Evolutionary conservation across 2,888 invertebrate species (phyloP).

Genomic region (Parnassius orleans): DNA sequence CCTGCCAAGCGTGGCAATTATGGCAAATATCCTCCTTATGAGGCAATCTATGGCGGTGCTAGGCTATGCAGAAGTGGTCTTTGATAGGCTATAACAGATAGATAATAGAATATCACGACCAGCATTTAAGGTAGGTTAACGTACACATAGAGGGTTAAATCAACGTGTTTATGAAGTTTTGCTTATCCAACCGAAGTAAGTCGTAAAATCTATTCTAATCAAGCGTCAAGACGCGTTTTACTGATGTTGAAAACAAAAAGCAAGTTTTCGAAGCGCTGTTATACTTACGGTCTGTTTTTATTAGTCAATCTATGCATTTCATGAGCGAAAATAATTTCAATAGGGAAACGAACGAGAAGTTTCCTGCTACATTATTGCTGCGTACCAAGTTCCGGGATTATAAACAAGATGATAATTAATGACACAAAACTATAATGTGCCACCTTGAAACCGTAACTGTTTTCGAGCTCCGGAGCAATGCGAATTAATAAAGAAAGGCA

Average conservation of each 20-base stretch:
- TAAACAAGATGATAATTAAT: slow-evolving; percentile 14
- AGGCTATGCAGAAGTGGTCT: not conserved
- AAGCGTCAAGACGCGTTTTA: slow-evolving; percentile 42
- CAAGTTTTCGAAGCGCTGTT: slow-evolving; percentile 43
- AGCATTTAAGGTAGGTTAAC: slow-evolving; percentile 9
- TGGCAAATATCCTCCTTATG: no score
- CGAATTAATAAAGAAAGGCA: slow-evolving; percentile 15
- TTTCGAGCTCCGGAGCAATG: slow-evolving; percentile 1
- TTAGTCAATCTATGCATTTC: not conserved
- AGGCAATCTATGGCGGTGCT: no score
- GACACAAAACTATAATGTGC: not conserved
- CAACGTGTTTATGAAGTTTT: slow-evolving; percentile 25
- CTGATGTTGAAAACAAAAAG: slow-evolving; percentile 39
- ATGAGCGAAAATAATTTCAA: not conserved
- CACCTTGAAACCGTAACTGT: slow-evolving; percentile 15
- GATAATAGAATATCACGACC: not conserved
- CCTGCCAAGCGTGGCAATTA: no score
- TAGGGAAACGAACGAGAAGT: slow-evolving; percentile 3
- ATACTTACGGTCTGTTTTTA: slow-evolving; percentile 16
- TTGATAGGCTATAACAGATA: slow-evolving; percentile 1
- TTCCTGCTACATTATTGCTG: not conserved
- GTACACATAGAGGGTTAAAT: slow-evolving; percentile 19
- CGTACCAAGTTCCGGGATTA: slow-evolving; percentile 8
- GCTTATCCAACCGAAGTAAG: slow-evolving; percentile 40
- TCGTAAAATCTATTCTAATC: slow-evolving; percentile 52